Percentiles rank a stretch among this genome's conserved stretches.
These are phyloP conservation scores for Pyrocephalus nanus DNA, from an alignment of 2,797 vertebrate species.

Conservation along the genomic window DNA sequence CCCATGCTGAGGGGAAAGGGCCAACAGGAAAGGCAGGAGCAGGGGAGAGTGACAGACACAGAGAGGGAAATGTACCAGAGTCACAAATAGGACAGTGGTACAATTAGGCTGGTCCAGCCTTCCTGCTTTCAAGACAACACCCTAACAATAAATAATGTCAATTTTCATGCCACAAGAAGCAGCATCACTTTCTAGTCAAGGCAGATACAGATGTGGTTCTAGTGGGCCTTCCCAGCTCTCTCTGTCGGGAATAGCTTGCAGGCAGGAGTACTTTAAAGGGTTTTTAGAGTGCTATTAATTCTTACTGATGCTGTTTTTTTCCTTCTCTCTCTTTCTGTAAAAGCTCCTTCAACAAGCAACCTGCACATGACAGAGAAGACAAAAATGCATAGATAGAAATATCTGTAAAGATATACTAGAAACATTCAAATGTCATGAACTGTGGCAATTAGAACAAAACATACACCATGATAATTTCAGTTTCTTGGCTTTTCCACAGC, in stretches of 20 bases:
- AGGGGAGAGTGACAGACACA: accelerated
- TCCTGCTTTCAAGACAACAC: not conserved
- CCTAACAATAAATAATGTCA: not conserved
- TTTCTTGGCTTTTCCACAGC: not conserved
- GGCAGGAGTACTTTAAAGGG: not conserved
- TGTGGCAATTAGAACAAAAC: not conserved
- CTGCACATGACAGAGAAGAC: accelerated
- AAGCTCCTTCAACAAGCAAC: not conserved
- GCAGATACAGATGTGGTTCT: not conserved
- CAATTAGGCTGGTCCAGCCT: not conserved
- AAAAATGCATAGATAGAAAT: not conserved
- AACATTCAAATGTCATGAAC: not conserved
- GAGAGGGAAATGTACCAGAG: not conserved
- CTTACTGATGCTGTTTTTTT: not conserved
- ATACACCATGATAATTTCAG: accelerated
- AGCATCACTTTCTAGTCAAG: not conserved
- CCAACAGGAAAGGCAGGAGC: not conserved
- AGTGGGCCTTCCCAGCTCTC: not conserved
- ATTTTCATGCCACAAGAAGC: not conserved
- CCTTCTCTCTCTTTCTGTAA: not conserved
- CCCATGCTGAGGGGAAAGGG: not conserved
- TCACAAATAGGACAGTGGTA: not conserved
- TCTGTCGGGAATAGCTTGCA: not conserved
- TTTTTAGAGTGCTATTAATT: not conserved
- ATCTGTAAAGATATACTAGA: not conserved